phyloP scores from a whole-genome alignment of 2,797 vertebrate genomes.

The Pangasius sanitwongsei region DNA sequence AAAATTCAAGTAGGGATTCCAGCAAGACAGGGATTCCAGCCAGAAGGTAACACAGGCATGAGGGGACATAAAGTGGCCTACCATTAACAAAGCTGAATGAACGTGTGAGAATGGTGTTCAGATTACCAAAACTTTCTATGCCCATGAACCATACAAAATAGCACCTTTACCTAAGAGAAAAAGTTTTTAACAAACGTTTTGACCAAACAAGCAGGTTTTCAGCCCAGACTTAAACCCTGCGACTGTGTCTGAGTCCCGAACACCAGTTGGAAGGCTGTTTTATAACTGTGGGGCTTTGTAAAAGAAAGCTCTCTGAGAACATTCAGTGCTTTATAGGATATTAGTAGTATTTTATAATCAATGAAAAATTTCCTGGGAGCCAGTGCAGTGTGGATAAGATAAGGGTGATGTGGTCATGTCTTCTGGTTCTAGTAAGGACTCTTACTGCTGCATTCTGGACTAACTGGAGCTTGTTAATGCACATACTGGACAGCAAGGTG shows the following conservation, averaged over 20 bases:
- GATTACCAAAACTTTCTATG: too few species aligned
- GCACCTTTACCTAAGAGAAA: too few species aligned
- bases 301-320: background rate
- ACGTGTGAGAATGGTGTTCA: background rate
- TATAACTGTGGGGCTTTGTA: background rate
- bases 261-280: background rate
- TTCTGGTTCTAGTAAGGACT: too few species aligned
- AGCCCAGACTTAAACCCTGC: too few species aligned
- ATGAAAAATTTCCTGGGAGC: background rate
- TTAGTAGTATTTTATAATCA: background rate
- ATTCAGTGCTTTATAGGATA: background rate
- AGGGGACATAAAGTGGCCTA: too few species aligned
- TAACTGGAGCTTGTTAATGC: background rate
- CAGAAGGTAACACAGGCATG: too few species aligned
- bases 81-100: background rate
- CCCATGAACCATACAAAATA: background rate
- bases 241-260: background rate
- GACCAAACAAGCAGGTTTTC: too few species aligned
- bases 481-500: background rate
- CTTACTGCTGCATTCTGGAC: background rate
- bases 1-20: background rate
- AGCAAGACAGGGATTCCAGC: background rate
- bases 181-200: too few species aligned
- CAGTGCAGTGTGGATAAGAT: background rate
- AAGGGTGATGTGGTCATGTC: background rate